These are phyloP conservation scores for Alaudala cheleensis DNA, from an alignment of 2,113 vertebrate genomes.

Conservation along the genomic window DNA sequence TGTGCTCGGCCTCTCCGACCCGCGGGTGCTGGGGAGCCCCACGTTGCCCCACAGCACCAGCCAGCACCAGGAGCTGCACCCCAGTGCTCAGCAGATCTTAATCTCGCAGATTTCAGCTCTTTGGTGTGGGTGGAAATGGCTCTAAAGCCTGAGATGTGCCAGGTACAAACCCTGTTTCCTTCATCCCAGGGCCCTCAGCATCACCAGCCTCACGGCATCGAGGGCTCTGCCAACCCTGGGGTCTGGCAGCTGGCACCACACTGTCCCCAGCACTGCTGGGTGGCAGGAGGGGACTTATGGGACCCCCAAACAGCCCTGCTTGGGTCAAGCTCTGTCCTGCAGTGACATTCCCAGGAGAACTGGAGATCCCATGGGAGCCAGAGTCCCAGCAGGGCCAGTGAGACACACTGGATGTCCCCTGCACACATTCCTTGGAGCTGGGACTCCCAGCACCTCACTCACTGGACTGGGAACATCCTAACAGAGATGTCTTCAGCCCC, in stretches of 20 bases:
- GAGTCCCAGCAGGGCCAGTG: background rate
- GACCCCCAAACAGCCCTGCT: background rate
- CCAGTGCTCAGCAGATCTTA: rapidly evolving
- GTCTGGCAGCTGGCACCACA: rapidly evolving
- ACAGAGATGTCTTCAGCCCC: background rate
- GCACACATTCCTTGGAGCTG: background rate
- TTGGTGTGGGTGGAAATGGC: background rate
- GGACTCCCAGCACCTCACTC: background rate
- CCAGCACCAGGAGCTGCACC: background rate
- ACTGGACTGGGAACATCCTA: background rate
- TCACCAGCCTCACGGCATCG: rapidly evolving
- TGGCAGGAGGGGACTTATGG: rapidly evolving
- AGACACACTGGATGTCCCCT: background rate
- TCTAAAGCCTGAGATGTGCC: background rate
- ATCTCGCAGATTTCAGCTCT: background rate
- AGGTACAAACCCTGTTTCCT: background rate
- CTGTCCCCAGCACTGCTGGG: rapidly evolving
- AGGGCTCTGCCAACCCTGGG: rapidly evolving
- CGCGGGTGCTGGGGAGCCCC: background rate
- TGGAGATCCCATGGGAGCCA: rapidly evolving
- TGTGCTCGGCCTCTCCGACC: background rate
- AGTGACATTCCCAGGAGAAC: background rate
- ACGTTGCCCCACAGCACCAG: rapidly evolving
- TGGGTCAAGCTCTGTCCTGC: background rate
- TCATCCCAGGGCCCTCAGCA: background rate